Evolutionary conservation across 1,140 invertebrate genomes (phyloP), one percentile per base, ranked within the genome.

Genomic region (Drosophila burlai): DNA sequence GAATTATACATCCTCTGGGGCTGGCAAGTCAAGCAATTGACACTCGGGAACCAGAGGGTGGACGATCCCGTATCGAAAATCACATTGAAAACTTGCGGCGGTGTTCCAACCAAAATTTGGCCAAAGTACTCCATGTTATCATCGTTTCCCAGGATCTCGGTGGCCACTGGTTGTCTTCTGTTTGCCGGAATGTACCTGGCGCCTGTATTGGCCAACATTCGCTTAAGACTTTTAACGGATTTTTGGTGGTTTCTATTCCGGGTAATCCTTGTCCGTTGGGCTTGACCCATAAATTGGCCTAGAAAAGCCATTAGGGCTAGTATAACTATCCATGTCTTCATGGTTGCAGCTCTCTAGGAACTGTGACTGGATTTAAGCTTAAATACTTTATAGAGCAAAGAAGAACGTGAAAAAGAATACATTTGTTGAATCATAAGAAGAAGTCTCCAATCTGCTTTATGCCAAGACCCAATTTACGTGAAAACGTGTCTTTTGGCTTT

Each of bases 21-120:
- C 98, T 99, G 52, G 99, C 98, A 71, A 1, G 16, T 13, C 0
- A 38, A 8, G 92, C 98, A 99, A 89, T 97, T 96, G 93, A 98
- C 98, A 1, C 98, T 99, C 10, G 99, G 99, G 57, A 99, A 96
- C 99, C 99, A 99, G 36, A 99, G 94, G 93, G 99, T 99, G n/a
- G 98, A 98, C 2, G 98, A 99, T 58, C 99, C 99, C 18, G 99
- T 99, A 93, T 99, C 99, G 94, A 99, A 99, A 43, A 99, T 96
- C 49, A 99, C 98, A 81, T 96, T 96, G 93, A 99, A 99, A 0
- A 93, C 93, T 94, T 99, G 98, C 36, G 97, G 95, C 11, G 99
- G 99, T 55, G 95, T 97, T 64, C 99, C 99, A 98, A 0, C 94
- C 93, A 73, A 99, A 99, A 55, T 16, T 2, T 94, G 94, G 10